These are phyloP conservation scores for Lasioglossum baleicum DNA, from an alignment of 1,140 invertebrate species.

Conservation along the genomic window DNA sequence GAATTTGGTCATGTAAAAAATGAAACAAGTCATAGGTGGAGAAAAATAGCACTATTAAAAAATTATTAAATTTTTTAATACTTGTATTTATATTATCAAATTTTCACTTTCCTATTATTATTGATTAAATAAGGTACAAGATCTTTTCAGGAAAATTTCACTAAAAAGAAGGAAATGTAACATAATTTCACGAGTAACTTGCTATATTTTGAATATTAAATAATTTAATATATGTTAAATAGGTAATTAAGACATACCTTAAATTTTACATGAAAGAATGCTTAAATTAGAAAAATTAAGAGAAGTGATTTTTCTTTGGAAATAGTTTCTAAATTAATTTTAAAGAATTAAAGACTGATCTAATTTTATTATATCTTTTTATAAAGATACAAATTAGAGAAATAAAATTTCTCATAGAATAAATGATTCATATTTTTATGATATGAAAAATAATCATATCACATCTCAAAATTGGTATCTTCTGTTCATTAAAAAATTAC, in stretches of 20 bases:
- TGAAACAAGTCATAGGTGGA: slow-evolving; percentile 66
- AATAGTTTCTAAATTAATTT: slow-evolving; percentile 22
- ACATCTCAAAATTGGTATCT: too few species aligned
- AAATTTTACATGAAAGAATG: background rate
- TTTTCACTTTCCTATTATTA: slow-evolving; percentile 44
- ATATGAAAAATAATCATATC: background rate
- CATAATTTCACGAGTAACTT: background rate
- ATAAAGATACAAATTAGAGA: too few species aligned
- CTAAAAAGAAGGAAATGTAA: too few species aligned
- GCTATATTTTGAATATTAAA: slow-evolving; percentile 12
- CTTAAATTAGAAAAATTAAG: background rate
- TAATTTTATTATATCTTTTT: slow-evolving; percentile 37
- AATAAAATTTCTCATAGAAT: too few species aligned
- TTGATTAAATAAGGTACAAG: slow-evolving; percentile 10
- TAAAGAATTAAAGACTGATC: slow-evolving; percentile 52
- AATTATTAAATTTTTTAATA: slow-evolving; percentile 55
- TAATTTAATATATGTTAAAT: slow-evolving; percentile 5
- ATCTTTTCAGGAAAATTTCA: too few species aligned
- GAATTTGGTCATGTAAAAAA: slow-evolving; percentile 83
- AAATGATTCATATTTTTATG: too few species aligned
- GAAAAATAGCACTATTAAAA: slow-evolving; percentile 66
- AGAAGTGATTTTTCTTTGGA: background rate
- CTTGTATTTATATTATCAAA: slow-evolving; percentile 23
- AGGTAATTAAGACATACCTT: slow-evolving; percentile 3
- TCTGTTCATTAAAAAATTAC: too few species aligned